A percentile compares a stretch with the other conserved stretches of the same genome.
Evolutionary conservation across 2,888 invertebrate genomes (phyloP).

Genomic region (Bombyx huttoni): DNA sequence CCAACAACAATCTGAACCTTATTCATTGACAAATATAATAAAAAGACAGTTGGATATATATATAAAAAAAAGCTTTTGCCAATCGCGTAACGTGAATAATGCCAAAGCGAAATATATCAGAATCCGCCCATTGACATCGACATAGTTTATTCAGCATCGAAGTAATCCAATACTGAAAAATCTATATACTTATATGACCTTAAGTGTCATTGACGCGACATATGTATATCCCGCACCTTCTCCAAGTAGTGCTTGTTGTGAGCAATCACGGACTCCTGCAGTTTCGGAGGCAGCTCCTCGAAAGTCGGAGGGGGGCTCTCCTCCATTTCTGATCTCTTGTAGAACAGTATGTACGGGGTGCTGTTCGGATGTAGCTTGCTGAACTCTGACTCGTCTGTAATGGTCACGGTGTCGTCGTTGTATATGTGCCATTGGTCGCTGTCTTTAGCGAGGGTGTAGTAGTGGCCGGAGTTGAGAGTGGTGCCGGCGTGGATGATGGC

Average conservation of each 20-base stretch:
- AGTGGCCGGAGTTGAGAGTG: slow-evolving; percentile 89
- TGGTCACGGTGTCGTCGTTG: slow-evolving; percentile 82
- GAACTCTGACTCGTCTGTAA: slow-evolving; percentile 73
- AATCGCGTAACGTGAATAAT: background rate
- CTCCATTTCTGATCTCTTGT: slow-evolving; percentile 64
- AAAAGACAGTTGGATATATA: background rate
- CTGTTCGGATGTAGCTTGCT: slow-evolving; percentile 77
- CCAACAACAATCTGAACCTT: too few relatives aligned
- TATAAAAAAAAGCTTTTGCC: background rate
- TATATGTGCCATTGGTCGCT: slow-evolving; percentile 82
- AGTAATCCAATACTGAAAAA: slow-evolving; percentile 31
- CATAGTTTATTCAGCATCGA: slow-evolving; percentile 12
- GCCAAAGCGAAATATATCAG: background rate
- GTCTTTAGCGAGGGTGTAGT: slow-evolving; percentile 86
- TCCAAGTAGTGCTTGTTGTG: slow-evolving; percentile 50
- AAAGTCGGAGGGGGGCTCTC: slow-evolving; percentile 35
- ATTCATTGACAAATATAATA: too few relatives aligned
- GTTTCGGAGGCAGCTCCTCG: slow-evolving; percentile 36
- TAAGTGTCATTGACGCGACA: slow-evolving; percentile 41
- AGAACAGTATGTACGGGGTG: slow-evolving; percentile 89
- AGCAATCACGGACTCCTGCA: slow-evolving; percentile 36
- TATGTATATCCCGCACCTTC: slow-evolving; percentile 26
- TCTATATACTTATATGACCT: slow-evolving; percentile 35
- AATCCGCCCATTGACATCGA: background rate
- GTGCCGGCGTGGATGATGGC: slow-evolving; percentile 89